These are phyloP conservation scores for Neelides folsomi DNA, from an alignment of 2,888 invertebrate species.

Conservation along the genomic window DNA sequence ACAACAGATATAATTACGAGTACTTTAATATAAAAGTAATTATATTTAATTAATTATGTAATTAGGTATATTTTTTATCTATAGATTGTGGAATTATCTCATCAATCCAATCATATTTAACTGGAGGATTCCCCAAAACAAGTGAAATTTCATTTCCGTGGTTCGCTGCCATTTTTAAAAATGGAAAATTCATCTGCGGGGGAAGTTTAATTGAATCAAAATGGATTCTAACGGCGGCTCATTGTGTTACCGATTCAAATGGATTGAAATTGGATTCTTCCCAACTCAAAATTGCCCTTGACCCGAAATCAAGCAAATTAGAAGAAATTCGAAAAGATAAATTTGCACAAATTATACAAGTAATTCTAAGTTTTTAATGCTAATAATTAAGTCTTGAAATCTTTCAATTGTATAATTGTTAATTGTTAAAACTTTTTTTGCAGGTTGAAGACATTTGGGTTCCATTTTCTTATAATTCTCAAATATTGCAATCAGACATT, in stretches of 20 bases:
- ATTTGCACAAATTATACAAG: constrained; percentile 10
- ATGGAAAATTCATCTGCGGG: constrained; percentile 13
- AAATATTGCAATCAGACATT: constrained; percentile 14
- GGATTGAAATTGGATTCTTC: constrained; percentile 2
- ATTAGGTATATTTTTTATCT: constrained; percentile 5
- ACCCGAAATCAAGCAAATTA: constrained; percentile 9
- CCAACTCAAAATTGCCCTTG: constrained; percentile 11
- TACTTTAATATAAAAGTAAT: too few relatives aligned
- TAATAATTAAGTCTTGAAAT: too few relatives aligned
- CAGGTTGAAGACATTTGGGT: constrained; percentile 11
- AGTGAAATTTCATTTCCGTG: constrained; percentile 8
- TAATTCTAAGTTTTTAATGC: background rate
- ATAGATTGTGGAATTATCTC: constrained; percentile 8
- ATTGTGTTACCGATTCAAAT: constrained; percentile 10
- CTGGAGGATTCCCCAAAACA: too few relatives aligned
- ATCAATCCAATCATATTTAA: too few relatives aligned
- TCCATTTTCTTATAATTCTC: constrained; percentile 12
- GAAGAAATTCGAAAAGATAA: background rate
- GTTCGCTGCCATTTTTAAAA: constrained; percentile 12
- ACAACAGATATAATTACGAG: too few relatives aligned
- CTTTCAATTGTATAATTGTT: too few relatives aligned
- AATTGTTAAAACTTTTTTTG: background rate
- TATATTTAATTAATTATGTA: too few relatives aligned
- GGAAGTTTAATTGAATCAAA: constrained; percentile 11
- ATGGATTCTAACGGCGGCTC: constrained; percentile 9